Evolutionary conservation across 1,140 invertebrate species (phyloP), one percentile per base, ranked within the genome.

Genomic region (Mactra quadrangularis): DNA sequence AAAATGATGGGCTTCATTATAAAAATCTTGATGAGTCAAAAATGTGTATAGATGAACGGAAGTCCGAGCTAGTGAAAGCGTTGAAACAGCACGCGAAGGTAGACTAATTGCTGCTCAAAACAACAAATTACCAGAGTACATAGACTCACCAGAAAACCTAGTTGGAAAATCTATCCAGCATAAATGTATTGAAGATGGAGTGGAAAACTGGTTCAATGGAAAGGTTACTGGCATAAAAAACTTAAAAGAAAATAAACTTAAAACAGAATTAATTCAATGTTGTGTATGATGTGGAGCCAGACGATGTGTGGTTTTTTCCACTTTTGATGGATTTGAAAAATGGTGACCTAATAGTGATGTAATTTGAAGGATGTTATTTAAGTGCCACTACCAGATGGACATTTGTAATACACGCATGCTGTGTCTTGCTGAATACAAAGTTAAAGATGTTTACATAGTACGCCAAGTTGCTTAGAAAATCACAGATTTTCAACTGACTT

Each of bases 181-280:
- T 29, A 57, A 57, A 29, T 57, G 55, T 29, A 27, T 27, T 3
- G 1, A 57, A 25, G 55, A 29, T 25, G 27, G 27, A 25, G 15
- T 15, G 6, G 55, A 57, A 27, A 9, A 25, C 22, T 57, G 55
- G 55, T 57, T 57, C 15, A 3, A 27, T 3, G 55, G 2, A 3
- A 29, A 57, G 6, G 55, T 57, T 25, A 27, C 27, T 17, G 13
- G 15, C 11, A 27, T 57, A 1, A 25, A 25, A 7, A 7, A 4
- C 3, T 22, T 15, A 25, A 57, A 25, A 4, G 27, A 25, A 57
- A 29, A 57, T 27, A 25, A 2, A 6, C 3, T 57, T 4, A 57
- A 57, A 57, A 57, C 55, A 27, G 55, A 57, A 6, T n/a, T n/a
- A n/a, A n/a, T 57, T 27, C 27, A 57, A 25, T 29, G 27, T 57